These are phyloP conservation scores for Pogonomyrmex californicus DNA, from an alignment of 1,140 invertebrate genomes.

Conservation along the genomic window DNA sequence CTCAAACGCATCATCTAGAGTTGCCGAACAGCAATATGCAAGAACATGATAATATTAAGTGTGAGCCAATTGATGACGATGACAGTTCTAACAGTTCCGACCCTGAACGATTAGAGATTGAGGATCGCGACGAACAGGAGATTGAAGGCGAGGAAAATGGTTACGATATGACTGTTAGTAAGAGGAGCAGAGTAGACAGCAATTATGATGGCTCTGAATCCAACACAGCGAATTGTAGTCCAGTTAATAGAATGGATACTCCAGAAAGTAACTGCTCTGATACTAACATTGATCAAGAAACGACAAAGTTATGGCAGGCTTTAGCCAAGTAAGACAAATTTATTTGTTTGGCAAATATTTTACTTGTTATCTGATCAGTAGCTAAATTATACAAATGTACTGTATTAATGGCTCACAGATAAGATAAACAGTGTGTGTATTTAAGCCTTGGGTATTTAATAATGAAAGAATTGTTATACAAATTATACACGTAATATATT, in stretches of 20 bases:
- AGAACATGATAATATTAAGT: conserved; percentile 81
- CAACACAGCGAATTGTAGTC: conserved; percentile 81
- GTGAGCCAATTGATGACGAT: conserved; percentile 83
- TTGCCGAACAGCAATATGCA: conserved; percentile 74
- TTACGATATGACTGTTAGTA: conserved; percentile 84
- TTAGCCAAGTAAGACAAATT: conserved; percentile 85
- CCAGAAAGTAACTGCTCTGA: conserved; percentile 88
- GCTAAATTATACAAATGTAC: not conserved
- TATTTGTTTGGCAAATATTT: conserved; percentile 18
- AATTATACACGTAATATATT: not conserved
- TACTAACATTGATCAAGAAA: conserved; percentile 88
- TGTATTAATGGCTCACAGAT: not conserved
- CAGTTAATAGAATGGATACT: conserved; percentile 86
- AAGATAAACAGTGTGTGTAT: not conserved
- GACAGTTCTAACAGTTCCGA: conserved; percentile 87
- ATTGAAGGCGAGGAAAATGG: conserved; percentile 84
- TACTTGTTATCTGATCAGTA: not conserved
- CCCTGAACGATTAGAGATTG: conserved; percentile 88
- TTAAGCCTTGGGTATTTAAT: not conserved
- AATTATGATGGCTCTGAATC: conserved; percentile 79
- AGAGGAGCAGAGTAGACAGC: conserved; percentile 77
- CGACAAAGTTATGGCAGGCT: conserved; percentile 88
- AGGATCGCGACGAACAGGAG: conserved; percentile 83
- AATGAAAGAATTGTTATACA: not conserved
- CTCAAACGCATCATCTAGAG: conserved; percentile 83